These are phyloP conservation scores for Syndactyla subalaris DNA, from an alignment of 2,797 vertebrate species.

Conservation along the genomic window DNA sequence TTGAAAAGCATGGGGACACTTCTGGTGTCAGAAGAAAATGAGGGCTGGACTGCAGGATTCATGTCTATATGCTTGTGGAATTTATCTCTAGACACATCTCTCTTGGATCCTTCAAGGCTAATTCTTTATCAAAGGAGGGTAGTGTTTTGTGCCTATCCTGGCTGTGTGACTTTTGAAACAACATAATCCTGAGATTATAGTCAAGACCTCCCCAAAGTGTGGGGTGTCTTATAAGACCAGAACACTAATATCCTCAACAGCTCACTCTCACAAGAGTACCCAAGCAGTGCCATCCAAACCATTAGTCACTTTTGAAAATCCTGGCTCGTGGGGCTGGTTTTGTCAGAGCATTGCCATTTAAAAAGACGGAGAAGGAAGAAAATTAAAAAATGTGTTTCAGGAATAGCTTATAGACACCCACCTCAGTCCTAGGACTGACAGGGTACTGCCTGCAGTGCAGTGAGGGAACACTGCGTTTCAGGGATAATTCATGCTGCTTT, in stretches of 20 bases:
- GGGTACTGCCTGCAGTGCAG: background rate
- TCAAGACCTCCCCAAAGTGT: background rate
- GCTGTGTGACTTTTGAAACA: background rate
- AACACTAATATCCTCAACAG: background rate
- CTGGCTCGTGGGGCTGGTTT: background rate
- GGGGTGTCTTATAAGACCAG: background rate
- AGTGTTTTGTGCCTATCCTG: background rate
- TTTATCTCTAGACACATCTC: background rate
- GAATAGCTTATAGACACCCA: constrained; percentile 17
- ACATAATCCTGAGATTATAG: background rate
- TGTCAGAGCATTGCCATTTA: background rate
- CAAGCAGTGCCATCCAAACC: background rate
- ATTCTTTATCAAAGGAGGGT: background rate
- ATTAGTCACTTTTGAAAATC: background rate
- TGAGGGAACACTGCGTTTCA: background rate
- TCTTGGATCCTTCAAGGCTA: background rate
- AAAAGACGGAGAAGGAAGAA: background rate
- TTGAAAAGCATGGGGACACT: background rate
- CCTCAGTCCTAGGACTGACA: background rate
- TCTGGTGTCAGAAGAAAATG: background rate
- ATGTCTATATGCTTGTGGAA: background rate
- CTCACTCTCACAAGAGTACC: background rate
- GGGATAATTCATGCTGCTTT: background rate
- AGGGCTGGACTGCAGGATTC: background rate
- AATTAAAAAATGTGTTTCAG: constrained; percentile 2